Evolutionary conservation across 2,888 invertebrate species (phyloP).

Genomic region (Diaprepes abbreviatus): DNA sequence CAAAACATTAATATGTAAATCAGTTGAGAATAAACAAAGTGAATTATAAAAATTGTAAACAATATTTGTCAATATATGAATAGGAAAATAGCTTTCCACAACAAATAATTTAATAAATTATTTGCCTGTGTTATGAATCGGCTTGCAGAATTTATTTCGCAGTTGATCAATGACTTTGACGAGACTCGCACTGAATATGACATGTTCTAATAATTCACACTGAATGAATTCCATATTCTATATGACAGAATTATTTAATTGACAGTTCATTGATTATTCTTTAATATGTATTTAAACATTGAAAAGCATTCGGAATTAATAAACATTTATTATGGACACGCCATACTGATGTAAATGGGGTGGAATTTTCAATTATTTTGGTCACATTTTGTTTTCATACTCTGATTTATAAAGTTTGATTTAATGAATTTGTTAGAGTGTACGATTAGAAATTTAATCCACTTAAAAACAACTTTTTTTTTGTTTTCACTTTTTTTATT

Average conservation of each 20-base stretch:
- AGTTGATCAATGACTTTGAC: slow-evolving; percentile 50
- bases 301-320: slow-evolving; percentile 4
- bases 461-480: too few species aligned
- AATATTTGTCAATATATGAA: slow-evolving; percentile 22
- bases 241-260: slow-evolving; percentile 18
- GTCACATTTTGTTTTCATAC: not conserved
- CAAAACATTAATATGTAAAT: too few species aligned
- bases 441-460: too few species aligned
- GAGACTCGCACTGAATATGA: slow-evolving; percentile 52
- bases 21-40: too few species aligned
- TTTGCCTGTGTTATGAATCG: slow-evolving; percentile 30
- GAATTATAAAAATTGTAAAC: slow-evolving; percentile 37
- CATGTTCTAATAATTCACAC: slow-evolving; percentile 38
- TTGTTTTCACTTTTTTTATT: too few species aligned
- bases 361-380: slow-evolving; percentile 1
- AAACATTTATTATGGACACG: slow-evolving; percentile 3
- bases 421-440: too few species aligned
- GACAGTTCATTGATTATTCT: slow-evolving; percentile 7
- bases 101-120: slow-evolving; percentile 38
- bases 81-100: slow-evolving; percentile 39
- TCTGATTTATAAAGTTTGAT: not conserved
- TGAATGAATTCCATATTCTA: slow-evolving; percentile 27
- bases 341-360: not conserved
- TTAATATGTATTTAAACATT: slow-evolving; percentile 4
- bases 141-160: slow-evolving; percentile 36